Conservation (phyloP, 2,113 vertebrate species). For the Osmerus eperlanus region DNA sequence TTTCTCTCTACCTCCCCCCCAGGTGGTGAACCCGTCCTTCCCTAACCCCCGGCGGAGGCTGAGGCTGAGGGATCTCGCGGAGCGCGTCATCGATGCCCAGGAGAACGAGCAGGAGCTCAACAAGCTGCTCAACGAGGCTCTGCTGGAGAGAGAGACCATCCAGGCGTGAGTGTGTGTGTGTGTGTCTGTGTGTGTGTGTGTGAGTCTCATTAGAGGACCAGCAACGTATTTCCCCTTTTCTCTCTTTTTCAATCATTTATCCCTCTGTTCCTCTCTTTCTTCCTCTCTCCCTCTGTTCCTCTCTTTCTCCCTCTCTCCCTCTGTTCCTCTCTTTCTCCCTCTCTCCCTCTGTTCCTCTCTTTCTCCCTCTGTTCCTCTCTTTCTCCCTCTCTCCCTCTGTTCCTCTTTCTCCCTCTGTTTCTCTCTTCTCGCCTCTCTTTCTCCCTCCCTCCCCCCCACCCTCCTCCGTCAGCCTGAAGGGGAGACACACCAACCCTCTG, state of each 20-base stretch:
- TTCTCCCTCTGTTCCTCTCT: no score
- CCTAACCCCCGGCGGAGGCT: constrained; percentile 90
- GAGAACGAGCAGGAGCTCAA: constrained; percentile 94
- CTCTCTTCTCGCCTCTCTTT: not conserved
- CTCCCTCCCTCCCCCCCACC: not conserved
- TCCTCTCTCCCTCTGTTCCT: no score
- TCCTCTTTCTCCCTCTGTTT: no score
- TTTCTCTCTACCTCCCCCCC: not conserved
- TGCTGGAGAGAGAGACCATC: constrained; percentile 87
- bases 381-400: not conserved
- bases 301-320: not conserved
- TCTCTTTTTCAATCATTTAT: no score
- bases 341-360: not conserved
- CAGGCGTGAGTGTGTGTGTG: constrained; percentile 80
- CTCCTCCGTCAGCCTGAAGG: constrained; percentile 78
- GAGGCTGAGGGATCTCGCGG: constrained; percentile 85
- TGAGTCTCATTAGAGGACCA: not conserved
- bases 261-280: not conserved
- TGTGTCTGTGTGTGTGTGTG: constrained; percentile 37
- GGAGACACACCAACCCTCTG: constrained; percentile 85
- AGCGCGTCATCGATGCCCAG: constrained; percentile 79
- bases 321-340: not conserved
- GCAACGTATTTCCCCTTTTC: no score
- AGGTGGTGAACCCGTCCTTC: constrained; percentile 90
- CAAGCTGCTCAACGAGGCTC: constrained; percentile 89